These are phyloP conservation scores for Pomacea canaliculata DNA, from an alignment of 2,888 invertebrate genomes.

Conservation along the genomic window DNA sequence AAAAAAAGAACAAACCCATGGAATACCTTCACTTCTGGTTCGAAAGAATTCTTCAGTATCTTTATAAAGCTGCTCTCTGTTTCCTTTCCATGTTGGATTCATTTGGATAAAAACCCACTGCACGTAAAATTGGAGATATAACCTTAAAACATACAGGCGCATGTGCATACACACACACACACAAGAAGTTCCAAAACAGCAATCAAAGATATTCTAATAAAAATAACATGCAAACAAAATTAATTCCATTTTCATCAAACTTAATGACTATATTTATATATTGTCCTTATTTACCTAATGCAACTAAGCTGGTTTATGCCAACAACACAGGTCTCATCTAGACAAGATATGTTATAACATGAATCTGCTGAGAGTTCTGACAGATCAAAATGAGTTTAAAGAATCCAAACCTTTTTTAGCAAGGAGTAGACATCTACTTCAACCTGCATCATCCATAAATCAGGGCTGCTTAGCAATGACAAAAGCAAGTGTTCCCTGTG, in stretches of 20 bases:
- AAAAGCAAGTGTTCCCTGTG: slow-evolving; percentile 77
- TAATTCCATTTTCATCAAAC: too few relatives aligned
- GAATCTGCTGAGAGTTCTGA: too few relatives aligned
- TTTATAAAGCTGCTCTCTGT: slow-evolving; percentile 50
- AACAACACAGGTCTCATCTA: too few relatives aligned
- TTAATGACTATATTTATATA: too few relatives aligned
- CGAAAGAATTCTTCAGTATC: slow-evolving; percentile 70
- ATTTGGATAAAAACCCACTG: slow-evolving; percentile 77
- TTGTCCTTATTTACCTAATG: too few relatives aligned
- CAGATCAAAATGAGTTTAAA: too few relatives aligned
- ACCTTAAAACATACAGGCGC: not conserved
- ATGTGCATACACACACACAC: not conserved
- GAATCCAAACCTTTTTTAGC: slow-evolving; percentile 73
- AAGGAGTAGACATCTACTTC: slow-evolving; percentile 83
- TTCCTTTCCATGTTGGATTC: slow-evolving; percentile 72
- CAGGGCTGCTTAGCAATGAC: slow-evolving; percentile 77
- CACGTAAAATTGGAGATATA: not conserved
- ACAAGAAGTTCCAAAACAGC: not conserved
- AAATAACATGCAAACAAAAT: too few relatives aligned
- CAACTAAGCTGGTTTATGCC: too few relatives aligned
- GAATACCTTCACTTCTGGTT: slow-evolving; percentile 13
- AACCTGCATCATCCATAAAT: slow-evolving; percentile 82
- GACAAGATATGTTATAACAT: too few relatives aligned
- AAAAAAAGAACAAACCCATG: not conserved
- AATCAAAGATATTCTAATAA: not conserved